Percentiles rank a stretch among this genome's conserved stretches.
Conservation (phyloP, 1,140 invertebrate species). For the Teleopsis dalmanni region DNA sequence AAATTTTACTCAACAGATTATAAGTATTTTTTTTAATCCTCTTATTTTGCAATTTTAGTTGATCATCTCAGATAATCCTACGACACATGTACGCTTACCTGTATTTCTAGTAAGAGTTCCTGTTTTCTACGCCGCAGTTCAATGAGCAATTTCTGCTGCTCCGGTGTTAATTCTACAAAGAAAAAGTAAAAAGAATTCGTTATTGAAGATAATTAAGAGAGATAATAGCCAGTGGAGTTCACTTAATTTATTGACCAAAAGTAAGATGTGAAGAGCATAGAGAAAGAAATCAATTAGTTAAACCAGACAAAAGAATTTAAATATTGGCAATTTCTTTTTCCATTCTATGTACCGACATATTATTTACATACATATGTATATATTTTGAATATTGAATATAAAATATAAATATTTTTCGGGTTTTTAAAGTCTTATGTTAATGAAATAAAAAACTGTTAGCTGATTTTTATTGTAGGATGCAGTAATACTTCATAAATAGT, state of each 20-base stretch:
- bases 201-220: slow-evolving; percentile 33
- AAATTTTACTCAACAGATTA: too few species aligned
- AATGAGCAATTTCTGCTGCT: slow-evolving; percentile 82
- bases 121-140: slow-evolving; percentile 84
- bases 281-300: background rate
- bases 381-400: background rate
- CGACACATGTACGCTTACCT: slow-evolving; percentile 68
- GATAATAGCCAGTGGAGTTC: too few species aligned
- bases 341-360: background rate
- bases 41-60: too few species aligned
- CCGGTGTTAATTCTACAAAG: slow-evolving; percentile 81
- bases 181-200: slow-evolving; percentile 57
- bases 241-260: background rate
- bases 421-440: background rate
- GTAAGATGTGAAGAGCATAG: background rate
- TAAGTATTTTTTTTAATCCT: too few species aligned
- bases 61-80: too few species aligned
- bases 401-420: background rate
- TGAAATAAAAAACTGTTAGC: background rate
- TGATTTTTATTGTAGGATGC: too few species aligned
- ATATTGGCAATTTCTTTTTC: background rate
- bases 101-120: slow-evolving; percentile 84
- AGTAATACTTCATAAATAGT: too few species aligned
- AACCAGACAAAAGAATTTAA: background rate
- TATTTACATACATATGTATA: background rate